Evolutionary conservation across 2,888 invertebrate genomes (phyloP).

Genomic region (Uropetala carovei): DNA sequence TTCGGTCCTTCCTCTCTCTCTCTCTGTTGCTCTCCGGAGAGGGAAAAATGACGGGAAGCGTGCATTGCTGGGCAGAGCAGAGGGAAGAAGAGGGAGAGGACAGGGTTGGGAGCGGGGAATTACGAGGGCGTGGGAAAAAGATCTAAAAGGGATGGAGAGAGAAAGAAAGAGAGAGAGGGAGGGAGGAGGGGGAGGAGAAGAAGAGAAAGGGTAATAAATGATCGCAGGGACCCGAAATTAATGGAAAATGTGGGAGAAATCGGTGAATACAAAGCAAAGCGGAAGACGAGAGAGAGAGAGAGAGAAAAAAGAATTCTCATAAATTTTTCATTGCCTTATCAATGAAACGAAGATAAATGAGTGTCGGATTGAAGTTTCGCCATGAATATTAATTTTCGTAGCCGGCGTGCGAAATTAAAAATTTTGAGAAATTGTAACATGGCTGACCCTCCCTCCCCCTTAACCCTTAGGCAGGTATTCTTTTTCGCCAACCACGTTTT

Average conservation of each 20-base stretch:
- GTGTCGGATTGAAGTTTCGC: slow-evolving; percentile 40
- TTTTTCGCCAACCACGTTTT: not conserved
- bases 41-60: not conserved
- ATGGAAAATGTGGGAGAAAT: slow-evolving; percentile 40
- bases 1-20: not conserved
- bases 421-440: slow-evolving; percentile 12
- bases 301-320: slow-evolving; percentile 45
- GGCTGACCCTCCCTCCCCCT: not conserved
- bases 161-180: not conserved
- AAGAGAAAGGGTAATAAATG: slow-evolving; percentile 44
- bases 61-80: not conserved
- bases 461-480: not conserved
- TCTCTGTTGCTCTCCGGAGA: not conserved
- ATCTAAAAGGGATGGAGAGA: not conserved
- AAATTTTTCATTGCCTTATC: slow-evolving; percentile 62
- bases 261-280: not conserved
- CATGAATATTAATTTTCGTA: slow-evolving; percentile 46
- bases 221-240: slow-evolving; percentile 31
- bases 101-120: too few relatives aligned
- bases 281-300: slow-evolving; percentile 7
- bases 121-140: not conserved
- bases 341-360: slow-evolving; percentile 60
- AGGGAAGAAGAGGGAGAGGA: too few relatives aligned
- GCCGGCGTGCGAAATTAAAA: slow-evolving; percentile 18
- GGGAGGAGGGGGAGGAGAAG: not conserved